Evolutionary conservation across 2,888 invertebrate genomes (phyloP), one percentile per base, ranked within the genome.

Genomic region (Nowickia ferox): DNA sequence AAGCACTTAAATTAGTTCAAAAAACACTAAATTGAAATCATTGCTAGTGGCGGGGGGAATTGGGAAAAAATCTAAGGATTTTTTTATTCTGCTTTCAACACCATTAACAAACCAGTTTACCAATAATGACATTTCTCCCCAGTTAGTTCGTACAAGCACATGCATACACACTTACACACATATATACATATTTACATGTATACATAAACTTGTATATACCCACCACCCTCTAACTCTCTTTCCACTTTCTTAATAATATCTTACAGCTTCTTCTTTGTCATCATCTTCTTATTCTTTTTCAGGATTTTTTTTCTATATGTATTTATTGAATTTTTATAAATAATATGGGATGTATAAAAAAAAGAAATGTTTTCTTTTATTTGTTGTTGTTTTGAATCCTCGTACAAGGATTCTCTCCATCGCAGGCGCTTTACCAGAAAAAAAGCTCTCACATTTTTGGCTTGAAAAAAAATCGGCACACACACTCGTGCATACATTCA

Each of bases 401-500:
- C 71, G 87, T 87, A 84, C 30, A 87, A 88, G 88, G 87, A 87
- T 88, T 87, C 87, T 85, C 84, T 83, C 84, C 84, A 86, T 86
- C 87, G 86, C 84, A 84, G 86, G 87, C 78, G 86, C 84, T 78
- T 74, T 80, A 22, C 74, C 59, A 53, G 72, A 71, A 69, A 83
- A 84, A 82, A 76, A 86, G 46, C 76, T 82, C 82, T 84, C 83
- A 87, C 71, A 83, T 84, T 84, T 84, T 80, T 74, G 84, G 71
- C 61, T 72, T 75, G 65, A 77, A 84, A 69, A 38, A 69, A 42
- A 77, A 76, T 44, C 57, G 17, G 15, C 51, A 66, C 68, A 81
- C 77, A 78, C 65, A 83, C 63, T 51, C 74, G 65, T 55, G 74
- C 65, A 17, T 51, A 66, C 68, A 69, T 66, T 77, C 65, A 15